Evolutionary conservation across 35 echinoderm and acorn worm species (phyloP).

Genomic region (Patiria miniata): DNA sequence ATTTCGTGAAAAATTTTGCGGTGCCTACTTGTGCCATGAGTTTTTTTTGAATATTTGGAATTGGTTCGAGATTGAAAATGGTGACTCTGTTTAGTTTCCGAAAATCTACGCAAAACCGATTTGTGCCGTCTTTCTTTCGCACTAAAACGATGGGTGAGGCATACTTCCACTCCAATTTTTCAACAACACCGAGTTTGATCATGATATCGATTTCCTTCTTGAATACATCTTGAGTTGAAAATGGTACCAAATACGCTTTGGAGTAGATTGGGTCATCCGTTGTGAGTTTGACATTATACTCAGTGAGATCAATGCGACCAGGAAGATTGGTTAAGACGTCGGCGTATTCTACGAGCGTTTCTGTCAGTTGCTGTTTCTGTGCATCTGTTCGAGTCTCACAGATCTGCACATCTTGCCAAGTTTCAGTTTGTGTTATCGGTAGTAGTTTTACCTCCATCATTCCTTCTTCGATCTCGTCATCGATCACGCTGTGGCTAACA

Average conservation of each 20-base stretch:
- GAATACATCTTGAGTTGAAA: neutral
- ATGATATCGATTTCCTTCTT: too few relatives aligned
- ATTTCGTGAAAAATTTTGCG: slow-evolving; percentile 57
- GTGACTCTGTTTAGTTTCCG: slow-evolving; percentile 45
- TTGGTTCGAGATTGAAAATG: slow-evolving; percentile 67
- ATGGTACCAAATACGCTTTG: neutral
- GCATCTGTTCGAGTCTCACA: neutral
- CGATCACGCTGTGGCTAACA: too few relatives aligned
- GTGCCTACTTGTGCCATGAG: neutral
- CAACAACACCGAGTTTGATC: too few relatives aligned
- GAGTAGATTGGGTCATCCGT: too few relatives aligned
- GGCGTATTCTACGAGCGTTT: too few relatives aligned
- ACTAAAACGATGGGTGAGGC: slow-evolving; percentile 56
- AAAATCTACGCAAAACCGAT: too few relatives aligned
- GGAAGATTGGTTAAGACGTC: slow-evolving; percentile 29
- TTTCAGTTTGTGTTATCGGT: too few relatives aligned
- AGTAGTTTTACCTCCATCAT: too few relatives aligned
- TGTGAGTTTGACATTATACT: too few relatives aligned
- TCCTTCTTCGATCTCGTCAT: too few relatives aligned
- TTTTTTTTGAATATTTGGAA: slow-evolving; percentile 32
- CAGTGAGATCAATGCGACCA: neutral
- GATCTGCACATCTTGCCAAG: too few relatives aligned
- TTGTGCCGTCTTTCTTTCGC: too few relatives aligned
- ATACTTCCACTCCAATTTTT: slow-evolving; percentile 44
- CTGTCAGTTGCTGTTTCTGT: neutral